These are phyloP conservation scores for Rhingia rostrata DNA, from an alignment of 2,888 invertebrate species.

Conservation along the genomic window DNA sequence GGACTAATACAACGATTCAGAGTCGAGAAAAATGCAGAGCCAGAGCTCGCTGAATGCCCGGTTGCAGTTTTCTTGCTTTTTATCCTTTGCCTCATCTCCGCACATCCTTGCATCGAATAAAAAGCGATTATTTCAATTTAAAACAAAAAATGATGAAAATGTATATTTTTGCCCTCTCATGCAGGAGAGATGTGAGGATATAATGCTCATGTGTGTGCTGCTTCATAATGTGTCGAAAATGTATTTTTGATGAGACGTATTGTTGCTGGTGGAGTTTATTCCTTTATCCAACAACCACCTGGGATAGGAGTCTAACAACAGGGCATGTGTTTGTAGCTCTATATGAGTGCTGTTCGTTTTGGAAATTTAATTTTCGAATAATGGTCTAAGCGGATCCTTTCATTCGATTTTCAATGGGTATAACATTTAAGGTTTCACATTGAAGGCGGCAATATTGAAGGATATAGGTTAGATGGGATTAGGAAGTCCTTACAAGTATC, in stretches of 20 bases:
- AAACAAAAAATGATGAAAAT: constrained; percentile 50
- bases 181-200: not conserved
- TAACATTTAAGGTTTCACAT: constrained; percentile 8
- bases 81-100: constrained; percentile 13
- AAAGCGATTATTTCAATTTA: constrained; percentile 66
- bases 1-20: constrained; percentile 63
- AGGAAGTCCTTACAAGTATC: too few relatives aligned
- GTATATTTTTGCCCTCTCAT: constrained; percentile 56
- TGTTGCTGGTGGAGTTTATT: constrained; percentile 49
- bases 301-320: constrained; percentile 17
- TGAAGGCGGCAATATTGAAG: not conserved
- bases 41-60: constrained; percentile 43
- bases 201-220: constrained; percentile 22
- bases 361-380: constrained; percentile 59
- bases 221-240: constrained; percentile 64
- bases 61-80: constrained; percentile 38
- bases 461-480: not conserved
- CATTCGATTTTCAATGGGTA: constrained; percentile 10
- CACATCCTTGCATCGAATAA: constrained; percentile 3
- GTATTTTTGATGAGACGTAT: constrained; percentile 61
- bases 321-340: constrained; percentile 25
- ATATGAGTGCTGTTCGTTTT: constrained; percentile 22
- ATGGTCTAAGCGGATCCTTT: not conserved
- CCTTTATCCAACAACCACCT: constrained; percentile 43
- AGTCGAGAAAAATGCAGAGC: constrained; percentile 47